Evolutionary conservation across 2,888 invertebrate species (phyloP), one percentile per base, ranked within the genome.

Genomic region (Corythucha ciliata): DNA sequence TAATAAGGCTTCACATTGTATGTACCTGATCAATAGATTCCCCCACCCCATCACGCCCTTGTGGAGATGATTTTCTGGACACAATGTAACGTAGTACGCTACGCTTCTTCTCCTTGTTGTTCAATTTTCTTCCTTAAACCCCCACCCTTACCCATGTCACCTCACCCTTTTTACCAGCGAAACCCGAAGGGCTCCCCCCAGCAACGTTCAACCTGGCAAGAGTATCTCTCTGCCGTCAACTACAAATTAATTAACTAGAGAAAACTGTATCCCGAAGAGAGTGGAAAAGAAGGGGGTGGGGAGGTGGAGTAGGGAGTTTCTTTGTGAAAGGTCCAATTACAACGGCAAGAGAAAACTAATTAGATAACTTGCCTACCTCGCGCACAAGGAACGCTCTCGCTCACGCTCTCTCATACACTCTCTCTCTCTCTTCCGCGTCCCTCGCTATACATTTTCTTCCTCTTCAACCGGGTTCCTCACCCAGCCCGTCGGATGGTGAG

Each of bases 11-110:
- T 51, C 51, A 51, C 45, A 51, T 51, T 51, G 51, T n/a, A n/a
- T n/a, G n/a, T 51, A 51, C 51, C 51, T 45, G 51, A 51, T 45
- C 51, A 51, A 51, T 51, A 51, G 34, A 41, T 20, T 6, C 21
- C 26, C 24, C 44, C 45, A 45, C 22, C 41, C 45, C 51, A 45
- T n/a, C n/a, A n/a, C n/a, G n/a, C n/a, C n/a, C n/a, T n/a, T n/a
- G n/a, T n/a, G n/a, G n/a, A 51, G 51, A 51, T 51, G 45, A 51
- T 51, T 51, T 44, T 45, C 51, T 51, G 51, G 51, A 45, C 51
- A 51, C 51, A 51, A 51, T 51, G n/a, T n/a, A n/a, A n/a, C n/a
- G n/a, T n/a, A n/a, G n/a, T n/a, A n/a, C n/a, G n/a, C n/a, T n/a
- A n/a, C n/a, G n/a, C n/a, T n/a, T n/a, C n/a, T n/a, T n/a, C n/a